Evolutionary conservation across 2,113 vertebrate species (phyloP), one percentile per base, ranked within the genome.

Genomic region (Colossoma macropomum): DNA sequence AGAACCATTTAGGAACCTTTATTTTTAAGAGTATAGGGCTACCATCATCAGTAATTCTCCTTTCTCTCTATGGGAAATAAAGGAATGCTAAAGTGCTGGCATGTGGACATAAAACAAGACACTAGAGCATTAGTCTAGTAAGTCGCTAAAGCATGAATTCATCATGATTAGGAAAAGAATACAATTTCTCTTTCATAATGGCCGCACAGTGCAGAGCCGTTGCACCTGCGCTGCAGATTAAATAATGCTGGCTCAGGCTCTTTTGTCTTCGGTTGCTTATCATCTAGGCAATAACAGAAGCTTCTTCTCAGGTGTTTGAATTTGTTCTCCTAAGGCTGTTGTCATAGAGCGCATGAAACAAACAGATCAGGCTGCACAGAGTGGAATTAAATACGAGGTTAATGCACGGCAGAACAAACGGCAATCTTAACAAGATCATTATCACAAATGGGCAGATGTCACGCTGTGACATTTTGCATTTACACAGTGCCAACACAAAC

Each of bases 391-490:
- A 81, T 73, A 10, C 60, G 60, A 62, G 38, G 56, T 73, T 63
- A 73, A 60, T 63, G 50, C 66, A 25, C 15, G 52, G 77, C 65
- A 71, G 66, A 80, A 70, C 77, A 80, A 80, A 59, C 66, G 52
- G 32, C 68, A 80, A 60, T 70, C 66, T 9, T 45, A 80, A 80
- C 77, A 71, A 80, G 77, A 80, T 80, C 79, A 81, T 73, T 70
- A 81, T 81, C 79, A 72, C 34, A 69, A 72, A 32, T 50, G 69
- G 79, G 56, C 79, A 73, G 56, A 81, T 13, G 68, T 72, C 34
- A 72, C 62, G 79, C 69, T 48, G 79, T 13, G 34, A 56, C 69
- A 30, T 23, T 56, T 27, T 30, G 79, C 69, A 73, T 71, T 72
- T 69, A 73, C 79, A 32, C 38, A 16, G 79, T 10, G 68, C 34